These are phyloP conservation scores for Ceriagrion tenellum DNA, from an alignment of 2,888 invertebrate genomes.

Conservation along the genomic window DNA sequence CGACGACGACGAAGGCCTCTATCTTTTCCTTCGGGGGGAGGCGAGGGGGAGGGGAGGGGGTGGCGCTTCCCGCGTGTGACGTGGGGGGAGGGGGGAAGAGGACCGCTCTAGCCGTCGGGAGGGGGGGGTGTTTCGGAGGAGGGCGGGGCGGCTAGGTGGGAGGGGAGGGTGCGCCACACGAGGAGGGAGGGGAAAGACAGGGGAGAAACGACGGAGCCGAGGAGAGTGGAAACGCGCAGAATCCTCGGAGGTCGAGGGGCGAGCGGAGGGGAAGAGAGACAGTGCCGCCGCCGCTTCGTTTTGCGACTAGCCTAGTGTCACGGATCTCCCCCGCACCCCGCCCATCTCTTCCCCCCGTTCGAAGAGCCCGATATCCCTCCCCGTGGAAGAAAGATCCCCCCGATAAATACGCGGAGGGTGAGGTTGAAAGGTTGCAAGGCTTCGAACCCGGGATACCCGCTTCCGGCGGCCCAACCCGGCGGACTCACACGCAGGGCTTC, in stretches of 20 bases:
- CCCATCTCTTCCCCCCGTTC: neutral
- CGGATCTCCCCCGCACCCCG: neutral
- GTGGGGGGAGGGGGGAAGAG: neutral
- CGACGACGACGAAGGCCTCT: neutral
- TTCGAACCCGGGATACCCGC: constrained; percentile 62
- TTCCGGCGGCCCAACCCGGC: constrained; percentile 36
- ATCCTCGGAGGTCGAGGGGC: constrained; percentile 59
- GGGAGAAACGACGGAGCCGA: neutral
- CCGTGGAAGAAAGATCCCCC: no score
- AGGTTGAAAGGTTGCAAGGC: constrained; percentile 9
- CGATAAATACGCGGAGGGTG: constrained; percentile 15
- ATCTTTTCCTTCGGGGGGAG: neutral
- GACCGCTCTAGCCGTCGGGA: neutral
- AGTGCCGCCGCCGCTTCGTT: neutral
- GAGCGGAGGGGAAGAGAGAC: constrained; percentile 41
- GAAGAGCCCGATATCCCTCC: neutral
- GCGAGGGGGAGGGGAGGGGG: neutral
- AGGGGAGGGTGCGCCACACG: neutral
- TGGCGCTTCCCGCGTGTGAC: neutral
- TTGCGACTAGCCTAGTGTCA: constrained; percentile 62
- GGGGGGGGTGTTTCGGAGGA: neutral
- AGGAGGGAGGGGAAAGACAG: neutral
- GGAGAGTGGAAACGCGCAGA: constrained; percentile 63
- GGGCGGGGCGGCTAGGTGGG: neutral
- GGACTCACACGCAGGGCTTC: constrained; percentile 16